phyloP scores from a whole-genome alignment of 2,113 vertebrate genomes.

The Stegastes partitus region DNA sequence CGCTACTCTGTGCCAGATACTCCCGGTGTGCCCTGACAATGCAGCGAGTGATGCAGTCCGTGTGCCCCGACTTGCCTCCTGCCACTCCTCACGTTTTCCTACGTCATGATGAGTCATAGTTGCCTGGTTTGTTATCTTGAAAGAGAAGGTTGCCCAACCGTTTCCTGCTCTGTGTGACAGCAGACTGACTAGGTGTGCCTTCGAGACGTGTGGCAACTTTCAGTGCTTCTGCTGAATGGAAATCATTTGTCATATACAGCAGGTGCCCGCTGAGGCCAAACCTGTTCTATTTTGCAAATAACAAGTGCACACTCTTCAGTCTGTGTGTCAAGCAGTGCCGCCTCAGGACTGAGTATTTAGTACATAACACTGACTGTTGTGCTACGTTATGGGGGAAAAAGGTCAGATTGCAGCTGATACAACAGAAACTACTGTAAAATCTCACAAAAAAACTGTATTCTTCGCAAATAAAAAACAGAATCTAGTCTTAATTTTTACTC shows the following conservation, averaged over 20 bases:
- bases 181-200: constrained; percentile 29
- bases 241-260: neutral
- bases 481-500: no score
- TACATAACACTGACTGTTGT: neutral
- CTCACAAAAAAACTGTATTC: no score
- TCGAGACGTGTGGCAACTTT: neutral
- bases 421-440: no score
- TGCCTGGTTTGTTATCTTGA: constrained; percentile 11
- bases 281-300: neutral
- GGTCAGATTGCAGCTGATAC: no score
- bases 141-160: constrained; percentile 27
- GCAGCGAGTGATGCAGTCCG: neutral
- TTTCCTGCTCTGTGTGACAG: constrained; percentile 26
- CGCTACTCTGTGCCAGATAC: neutral
- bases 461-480: no score
- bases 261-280: neutral
- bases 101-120: constrained; percentile 52
- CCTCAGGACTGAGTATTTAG: no score
- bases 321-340: no score
- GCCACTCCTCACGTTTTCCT: constrained; percentile 32
- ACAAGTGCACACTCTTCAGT: no score
- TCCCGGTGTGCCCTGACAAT: neutral
- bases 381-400: no score
- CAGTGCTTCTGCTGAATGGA: neutral
- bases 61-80: constrained; percentile 30